A percentile compares a stretch with the other conserved stretches of the same genome.
Conservation (phyloP, 2,113 vertebrate genomes). For the Pedionomus torquatus region DNA sequence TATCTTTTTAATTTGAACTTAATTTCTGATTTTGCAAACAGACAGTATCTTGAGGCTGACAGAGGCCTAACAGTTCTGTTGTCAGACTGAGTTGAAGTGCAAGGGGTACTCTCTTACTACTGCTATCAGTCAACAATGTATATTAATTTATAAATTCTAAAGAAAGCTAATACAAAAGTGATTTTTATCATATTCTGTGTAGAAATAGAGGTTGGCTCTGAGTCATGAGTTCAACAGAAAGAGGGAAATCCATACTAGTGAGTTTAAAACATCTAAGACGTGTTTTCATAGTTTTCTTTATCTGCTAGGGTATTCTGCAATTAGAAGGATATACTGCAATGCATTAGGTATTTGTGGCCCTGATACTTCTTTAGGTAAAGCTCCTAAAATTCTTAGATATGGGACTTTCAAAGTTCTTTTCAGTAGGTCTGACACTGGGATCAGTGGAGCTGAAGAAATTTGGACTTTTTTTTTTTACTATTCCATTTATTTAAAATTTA, state of each 20-base stretch:
- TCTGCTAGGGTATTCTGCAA: background rate
- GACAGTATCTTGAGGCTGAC: background rate
- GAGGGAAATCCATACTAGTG: background rate
- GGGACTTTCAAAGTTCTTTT: background rate
- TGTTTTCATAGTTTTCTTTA: background rate
- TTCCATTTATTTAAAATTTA: background rate
- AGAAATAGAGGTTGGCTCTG: background rate
- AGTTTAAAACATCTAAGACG: background rate
- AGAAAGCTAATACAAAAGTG: background rate
- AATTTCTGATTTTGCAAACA: background rate
- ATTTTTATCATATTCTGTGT: background rate
- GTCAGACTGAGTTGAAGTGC: background rate
- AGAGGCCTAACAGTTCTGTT: background rate
- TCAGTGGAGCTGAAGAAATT: background rate
- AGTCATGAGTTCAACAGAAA: background rate
- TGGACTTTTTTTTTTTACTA: background rate
- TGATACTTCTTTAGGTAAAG: background rate
- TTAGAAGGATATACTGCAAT: background rate
- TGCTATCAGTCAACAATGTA: background rate
- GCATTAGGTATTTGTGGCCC: background rate
- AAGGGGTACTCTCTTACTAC: background rate
- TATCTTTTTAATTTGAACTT: background rate
- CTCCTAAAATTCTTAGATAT: background rate
- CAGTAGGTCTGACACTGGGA: background rate
- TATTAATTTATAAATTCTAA: background rate